A percentile compares a stretch with the other conserved stretches of the same genome.
These are phyloP conservation scores for Rutpela maculata DNA, from an alignment of 2,888 invertebrate species.

Conservation along the genomic window DNA sequence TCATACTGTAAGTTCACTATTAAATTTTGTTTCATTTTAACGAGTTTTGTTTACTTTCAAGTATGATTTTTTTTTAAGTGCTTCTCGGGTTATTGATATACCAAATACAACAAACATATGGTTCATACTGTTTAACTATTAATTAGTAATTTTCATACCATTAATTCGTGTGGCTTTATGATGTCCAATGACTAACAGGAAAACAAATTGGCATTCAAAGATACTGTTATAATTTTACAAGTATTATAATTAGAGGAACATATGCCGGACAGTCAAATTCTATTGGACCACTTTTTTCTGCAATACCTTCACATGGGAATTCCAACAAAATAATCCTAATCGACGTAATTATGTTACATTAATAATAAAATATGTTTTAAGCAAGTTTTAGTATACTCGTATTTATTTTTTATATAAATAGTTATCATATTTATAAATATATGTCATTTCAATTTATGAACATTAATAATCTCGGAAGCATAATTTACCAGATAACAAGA, in stretches of 20 bases:
- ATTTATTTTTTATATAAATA: conserved; percentile 2
- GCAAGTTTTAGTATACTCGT: background rate
- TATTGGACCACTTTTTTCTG: conserved; percentile 2
- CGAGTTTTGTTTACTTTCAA: background rate
- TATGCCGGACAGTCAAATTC: background rate
- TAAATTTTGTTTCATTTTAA: background rate
- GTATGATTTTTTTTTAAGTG: background rate
- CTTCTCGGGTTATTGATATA: background rate
- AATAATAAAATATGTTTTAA: background rate
- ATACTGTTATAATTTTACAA: background rate
- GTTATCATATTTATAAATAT: background rate
- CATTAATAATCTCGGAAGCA: background rate
- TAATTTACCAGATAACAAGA: no score
- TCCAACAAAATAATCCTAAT: background rate
- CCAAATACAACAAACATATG: background rate
- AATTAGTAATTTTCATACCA: background rate
- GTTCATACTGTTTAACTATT: background rate
- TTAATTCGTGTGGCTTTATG: background rate
- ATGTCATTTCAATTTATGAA: background rate
- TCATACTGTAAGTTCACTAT: no score
- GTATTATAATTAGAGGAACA: background rate
- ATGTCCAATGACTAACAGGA: background rate
- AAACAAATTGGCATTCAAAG: background rate
- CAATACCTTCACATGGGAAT: background rate
- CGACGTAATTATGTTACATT: background rate